Percentiles rank a stretch among this genome's conserved stretches.
Conservation (phyloP, 2,888 invertebrate genomes). For the Scrobipalpa costella region DNA sequence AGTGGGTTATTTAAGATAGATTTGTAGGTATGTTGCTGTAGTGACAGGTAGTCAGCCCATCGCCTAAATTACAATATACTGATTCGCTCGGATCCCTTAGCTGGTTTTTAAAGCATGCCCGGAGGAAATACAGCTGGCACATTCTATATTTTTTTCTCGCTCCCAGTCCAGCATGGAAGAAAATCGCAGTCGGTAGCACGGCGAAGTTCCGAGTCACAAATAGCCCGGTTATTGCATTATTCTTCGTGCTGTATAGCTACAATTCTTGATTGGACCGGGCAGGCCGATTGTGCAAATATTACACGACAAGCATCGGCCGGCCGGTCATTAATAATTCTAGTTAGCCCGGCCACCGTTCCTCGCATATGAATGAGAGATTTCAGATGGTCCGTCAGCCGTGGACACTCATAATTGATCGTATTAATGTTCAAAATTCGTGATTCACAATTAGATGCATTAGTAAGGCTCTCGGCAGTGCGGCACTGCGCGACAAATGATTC, state of each 20-base stretch:
- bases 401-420: constrained; percentile 56
- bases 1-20: too few relatives aligned
- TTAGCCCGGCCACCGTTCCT: constrained; percentile 40
- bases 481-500: too few relatives aligned
- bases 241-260: constrained; percentile 33
- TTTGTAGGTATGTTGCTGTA: too few relatives aligned
- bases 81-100: too few relatives aligned
- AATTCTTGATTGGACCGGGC: constrained; percentile 46
- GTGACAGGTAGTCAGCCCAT: too few relatives aligned
- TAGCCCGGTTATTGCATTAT: constrained; percentile 33
- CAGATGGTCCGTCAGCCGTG: constrained; percentile 54
- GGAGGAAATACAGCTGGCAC: too few relatives aligned
- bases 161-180: constrained; percentile 1
- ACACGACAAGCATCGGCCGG: constrained; percentile 37
- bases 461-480: too few relatives aligned
- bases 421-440: constrained; percentile 46
- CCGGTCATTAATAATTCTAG: constrained; percentile 45
- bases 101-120: too few relatives aligned
- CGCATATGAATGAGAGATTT: constrained; percentile 66
- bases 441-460: constrained; percentile 13
- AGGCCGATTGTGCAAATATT: constrained; percentile 52
- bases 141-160: too few relatives aligned
- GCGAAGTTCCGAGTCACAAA: constrained; percentile 9
- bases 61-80: too few relatives aligned
- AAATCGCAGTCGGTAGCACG: neutral